Conservation (phyloP, 1,140 invertebrate genomes). For the Tetraneura akinire region DNA sequence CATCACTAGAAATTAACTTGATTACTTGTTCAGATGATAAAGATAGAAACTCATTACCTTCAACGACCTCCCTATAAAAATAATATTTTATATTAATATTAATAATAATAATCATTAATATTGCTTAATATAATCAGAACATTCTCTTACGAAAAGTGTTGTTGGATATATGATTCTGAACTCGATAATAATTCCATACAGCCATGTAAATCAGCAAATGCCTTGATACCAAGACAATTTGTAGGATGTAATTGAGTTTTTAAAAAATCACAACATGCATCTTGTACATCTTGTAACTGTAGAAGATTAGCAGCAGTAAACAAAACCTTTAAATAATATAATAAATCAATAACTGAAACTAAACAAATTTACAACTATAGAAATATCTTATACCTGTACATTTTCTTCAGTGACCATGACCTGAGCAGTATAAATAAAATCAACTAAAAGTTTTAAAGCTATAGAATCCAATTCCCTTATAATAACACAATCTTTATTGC, state of each 20-base stretch:
- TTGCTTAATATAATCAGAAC: neutral
- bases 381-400: slow-evolving; percentile 70
- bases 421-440: slow-evolving; percentile 90
- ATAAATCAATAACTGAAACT: neutral
- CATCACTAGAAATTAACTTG: slow-evolving; percentile 85
- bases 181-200: slow-evolving; percentile 80
- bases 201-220: slow-evolving; percentile 93
- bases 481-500: slow-evolving; percentile 76
- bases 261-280: slow-evolving; percentile 91
- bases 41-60: slow-evolving; percentile 90
- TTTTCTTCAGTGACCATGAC: slow-evolving; percentile 91
- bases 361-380: neutral
- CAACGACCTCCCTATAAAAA: slow-evolving; percentile 79
- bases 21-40: slow-evolving; percentile 78
- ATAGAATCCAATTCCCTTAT: slow-evolving; percentile 82
- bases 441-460: slow-evolving; percentile 77
- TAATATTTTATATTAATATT: too few species aligned
- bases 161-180: slow-evolving; percentile 85
- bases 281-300: slow-evolving; percentile 85
- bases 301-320: slow-evolving; percentile 90
- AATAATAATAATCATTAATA: slow-evolving; percentile 5
- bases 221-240: slow-evolving; percentile 92
- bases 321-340: slow-evolving; percentile 60
- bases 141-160: slow-evolving; percentile 81
- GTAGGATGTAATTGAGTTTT: slow-evolving; percentile 89